Base-by-base conservation (phyloP, 1,140 invertebrate genomes). In the Thaumetopoea pityocampa region DNA sequence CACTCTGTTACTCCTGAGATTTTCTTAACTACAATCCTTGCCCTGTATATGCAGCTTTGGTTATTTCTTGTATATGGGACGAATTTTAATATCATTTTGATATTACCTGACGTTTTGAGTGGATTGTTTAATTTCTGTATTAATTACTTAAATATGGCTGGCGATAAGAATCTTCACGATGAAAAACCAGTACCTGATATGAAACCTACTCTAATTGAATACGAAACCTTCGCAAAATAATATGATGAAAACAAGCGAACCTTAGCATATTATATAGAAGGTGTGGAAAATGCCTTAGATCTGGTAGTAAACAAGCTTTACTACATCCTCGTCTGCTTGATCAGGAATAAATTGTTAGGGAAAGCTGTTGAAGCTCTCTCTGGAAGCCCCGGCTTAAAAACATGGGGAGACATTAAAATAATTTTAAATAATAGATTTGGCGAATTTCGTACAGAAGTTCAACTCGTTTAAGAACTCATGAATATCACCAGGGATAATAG, bases 361-460 rank as follows among this genome's bases (percentile, higher is more conserved):
- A 44, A 37, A 41, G 51, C 45, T 34, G 24, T 40, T 9, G 45
- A 48, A 12, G 36, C 45, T 3, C 30, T 40, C 8, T 48, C 35
- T 3, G 19, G 38, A 11, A 10, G 9, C 5, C 19, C 15, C 4
- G 27, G 35, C 7, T 15, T 29, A 4, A 46, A 38, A 38, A 33
- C 27, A 3, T 37, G 28, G 44, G 11, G 8, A 5, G 34, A 37
- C 1, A 46, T 26, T 2, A 38, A 38, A 27, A 5, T 5, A 2
- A 8, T 19, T 0, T 20, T 46, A 8, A 18, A 10, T n/a, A 33
- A 7, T 10, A 19, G 23, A 19, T 33, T 46, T 4, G 28, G 44
- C 2, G 28, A 46, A 24, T 33, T 37, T 11, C 6, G 44, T 3
- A 27, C n/a, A 4, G 19, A 37, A 19, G 22, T 46, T 0, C 44